Conservation (phyloP, 2,797 vertebrate species). For the Notolabrus celidotus region DNA sequence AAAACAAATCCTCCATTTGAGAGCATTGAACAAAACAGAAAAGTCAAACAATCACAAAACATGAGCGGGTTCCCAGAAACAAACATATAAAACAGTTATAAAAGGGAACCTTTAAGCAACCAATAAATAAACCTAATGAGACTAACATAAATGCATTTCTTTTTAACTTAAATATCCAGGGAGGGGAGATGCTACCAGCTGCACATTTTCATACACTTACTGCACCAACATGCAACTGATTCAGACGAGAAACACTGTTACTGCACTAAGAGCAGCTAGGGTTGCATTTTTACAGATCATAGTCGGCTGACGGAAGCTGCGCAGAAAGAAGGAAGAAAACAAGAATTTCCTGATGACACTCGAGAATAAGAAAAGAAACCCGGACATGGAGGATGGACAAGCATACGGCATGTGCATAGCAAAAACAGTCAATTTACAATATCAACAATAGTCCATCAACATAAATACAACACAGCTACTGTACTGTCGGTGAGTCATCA, state of each 20-base stretch:
- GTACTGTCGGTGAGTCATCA: constrained; percentile 63
- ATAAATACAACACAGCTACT: constrained; percentile 67
- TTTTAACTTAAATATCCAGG: constrained; percentile 55
- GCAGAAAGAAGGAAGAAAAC: constrained; percentile 40
- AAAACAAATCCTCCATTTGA: constrained; percentile 68
- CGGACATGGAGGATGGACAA: constrained; percentile 18
- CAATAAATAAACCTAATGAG: constrained; percentile 53
- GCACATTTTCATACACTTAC: constrained; percentile 66
- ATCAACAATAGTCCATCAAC: constrained; percentile 52
- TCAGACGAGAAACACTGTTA: constrained; percentile 64
- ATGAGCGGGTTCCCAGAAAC: constrained; percentile 59
- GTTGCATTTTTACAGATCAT: constrained; percentile 43
- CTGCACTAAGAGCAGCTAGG: constrained; percentile 59
- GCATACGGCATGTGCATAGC: constrained; percentile 71
- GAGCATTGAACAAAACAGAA: constrained; percentile 66
- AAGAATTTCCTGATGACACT: constrained; percentile 32
- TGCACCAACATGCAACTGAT: constrained; percentile 77
- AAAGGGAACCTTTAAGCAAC: constrained; percentile 60
- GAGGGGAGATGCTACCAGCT: constrained; percentile 70
- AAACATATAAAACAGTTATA: constrained; percentile 77
- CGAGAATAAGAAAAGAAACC: constrained; percentile 42
- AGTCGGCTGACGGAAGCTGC: constrained; percentile 61
- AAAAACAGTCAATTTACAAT: constrained; percentile 59
- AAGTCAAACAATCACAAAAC: constrained; percentile 60
- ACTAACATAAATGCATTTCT: constrained; percentile 45